These are phyloP conservation scores for Lerista edwardsae DNA, from an alignment of 2,797 vertebrate species.

Conservation along the genomic window DNA sequence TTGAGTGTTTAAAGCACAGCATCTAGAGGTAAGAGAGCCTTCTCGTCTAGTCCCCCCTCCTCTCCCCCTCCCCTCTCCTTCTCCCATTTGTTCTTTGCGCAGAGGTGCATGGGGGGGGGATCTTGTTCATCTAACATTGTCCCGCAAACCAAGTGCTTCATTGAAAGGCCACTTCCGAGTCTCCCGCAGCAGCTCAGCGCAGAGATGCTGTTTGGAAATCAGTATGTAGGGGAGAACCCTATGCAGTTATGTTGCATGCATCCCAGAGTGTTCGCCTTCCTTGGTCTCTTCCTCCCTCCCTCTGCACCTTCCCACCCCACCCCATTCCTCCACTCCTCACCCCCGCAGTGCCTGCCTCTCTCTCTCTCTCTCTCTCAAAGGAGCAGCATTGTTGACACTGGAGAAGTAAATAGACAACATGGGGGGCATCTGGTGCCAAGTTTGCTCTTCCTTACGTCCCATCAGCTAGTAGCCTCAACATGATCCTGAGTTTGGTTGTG, in stretches of 20 bases:
- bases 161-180: background rate
- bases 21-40: conserved; percentile 59
- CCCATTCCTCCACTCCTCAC: background rate
- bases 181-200: background rate
- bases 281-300: conserved; percentile 8
- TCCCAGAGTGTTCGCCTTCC: background rate
- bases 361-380: background rate
- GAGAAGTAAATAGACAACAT: background rate
- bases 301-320: conserved; percentile 43
- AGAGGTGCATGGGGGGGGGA: conserved; percentile 46
- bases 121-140: conserved; percentile 24
- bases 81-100: background rate
- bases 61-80: background rate
- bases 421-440: background rate
- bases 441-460: background rate
- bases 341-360: conserved; percentile 1
- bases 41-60: background rate
- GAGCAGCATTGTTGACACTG: conserved; percentile 7
- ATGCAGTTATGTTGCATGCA: background rate
- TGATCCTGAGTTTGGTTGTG: background rate
- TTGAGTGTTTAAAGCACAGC: conserved; percentile 31
- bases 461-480: background rate
- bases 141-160: background rate
- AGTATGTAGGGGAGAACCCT: background rate
- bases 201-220: conserved; percentile 10